Conservation (phyloP, 2,888 invertebrate genomes). For the Cenopis cana region DNA sequence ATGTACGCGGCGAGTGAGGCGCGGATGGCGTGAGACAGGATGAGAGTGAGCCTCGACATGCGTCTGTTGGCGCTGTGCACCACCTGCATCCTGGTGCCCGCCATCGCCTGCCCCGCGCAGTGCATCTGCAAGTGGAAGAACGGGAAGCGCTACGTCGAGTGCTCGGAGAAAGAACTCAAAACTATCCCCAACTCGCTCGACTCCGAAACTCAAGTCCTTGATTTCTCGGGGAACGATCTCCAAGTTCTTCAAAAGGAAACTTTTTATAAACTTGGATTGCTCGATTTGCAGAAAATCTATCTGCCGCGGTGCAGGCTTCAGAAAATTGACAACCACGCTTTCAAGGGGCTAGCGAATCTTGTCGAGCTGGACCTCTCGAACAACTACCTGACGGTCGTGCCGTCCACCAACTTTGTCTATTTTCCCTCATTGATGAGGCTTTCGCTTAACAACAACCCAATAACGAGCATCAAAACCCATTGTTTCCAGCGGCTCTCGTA, state of each 20-base stretch:
- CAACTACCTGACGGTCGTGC: conserved; percentile 91
- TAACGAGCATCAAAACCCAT: conserved; percentile 88
- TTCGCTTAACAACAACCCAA: conserved; percentile 92
- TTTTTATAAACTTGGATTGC: conserved; percentile 91
- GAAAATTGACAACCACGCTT: conserved; percentile 91
- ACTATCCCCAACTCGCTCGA: conserved; percentile 92
- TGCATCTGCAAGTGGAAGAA: conserved; percentile 97
- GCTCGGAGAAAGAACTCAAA: conserved; percentile 90
- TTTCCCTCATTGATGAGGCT: conserved; percentile 93
- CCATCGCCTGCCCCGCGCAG: conserved; percentile 88
- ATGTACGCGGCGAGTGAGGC: conserved; percentile 62
- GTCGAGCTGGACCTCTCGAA: conserved; percentile 95
- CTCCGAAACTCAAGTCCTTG: conserved; percentile 94
- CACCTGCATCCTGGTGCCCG: conserved; percentile 75
- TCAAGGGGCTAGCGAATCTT: conserved; percentile 93
- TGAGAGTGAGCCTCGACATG: conserved; percentile 73
- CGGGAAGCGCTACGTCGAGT: conserved; percentile 96
- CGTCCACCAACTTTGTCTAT: conserved; percentile 91
- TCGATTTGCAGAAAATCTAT: conserved; percentile 95
- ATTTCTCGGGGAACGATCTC: conserved; percentile 93
- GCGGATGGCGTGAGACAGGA: conserved; percentile 75
- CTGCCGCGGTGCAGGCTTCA: conserved; percentile 91
- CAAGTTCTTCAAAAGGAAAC: conserved; percentile 91
- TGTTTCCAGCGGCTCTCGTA: conserved; percentile 91
- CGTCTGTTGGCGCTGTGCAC: conserved; percentile 79